phyloP scores from a whole-genome alignment of 2,797 vertebrate species.

The Saxicola maurus region DNA sequence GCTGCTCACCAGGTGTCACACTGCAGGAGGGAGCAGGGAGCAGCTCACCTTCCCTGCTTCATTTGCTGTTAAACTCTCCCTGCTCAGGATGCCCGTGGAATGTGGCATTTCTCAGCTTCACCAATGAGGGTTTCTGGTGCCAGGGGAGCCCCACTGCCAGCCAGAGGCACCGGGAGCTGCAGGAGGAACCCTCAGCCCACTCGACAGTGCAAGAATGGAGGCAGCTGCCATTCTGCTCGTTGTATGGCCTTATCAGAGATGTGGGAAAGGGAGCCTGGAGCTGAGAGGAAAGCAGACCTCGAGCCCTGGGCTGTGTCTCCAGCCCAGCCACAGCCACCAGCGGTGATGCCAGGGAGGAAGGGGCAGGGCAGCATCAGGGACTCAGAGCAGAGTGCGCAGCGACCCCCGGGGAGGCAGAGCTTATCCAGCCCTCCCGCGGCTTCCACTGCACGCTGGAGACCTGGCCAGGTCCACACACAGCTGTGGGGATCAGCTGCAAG shows the following conservation, averaged over 20 bases:
- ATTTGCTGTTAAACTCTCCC: neutral
- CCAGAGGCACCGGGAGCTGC: fast-evolving
- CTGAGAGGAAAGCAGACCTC: neutral
- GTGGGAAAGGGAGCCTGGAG: neutral
- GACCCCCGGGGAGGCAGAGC: fast-evolving
- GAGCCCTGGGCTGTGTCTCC: neutral
- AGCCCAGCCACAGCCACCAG: neutral
- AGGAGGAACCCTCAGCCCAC: fast-evolving
- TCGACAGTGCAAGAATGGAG: fast-evolving
- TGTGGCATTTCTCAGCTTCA: neutral
- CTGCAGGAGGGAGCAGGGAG: neutral
- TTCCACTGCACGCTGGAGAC: fast-evolving
- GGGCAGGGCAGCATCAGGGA: neutral
- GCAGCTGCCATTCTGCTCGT: fast-evolving
- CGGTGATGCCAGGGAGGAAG: neutral
- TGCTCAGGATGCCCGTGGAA: neutral
- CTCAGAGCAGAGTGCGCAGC: neutral
- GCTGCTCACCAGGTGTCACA: neutral
- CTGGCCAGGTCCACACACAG: fast-evolving
- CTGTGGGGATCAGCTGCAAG: neutral
- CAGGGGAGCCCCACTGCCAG: fast-evolving
- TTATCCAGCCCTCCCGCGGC: neutral
- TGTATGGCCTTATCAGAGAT: neutral
- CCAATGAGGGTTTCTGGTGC: neutral
- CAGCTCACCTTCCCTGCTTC: neutral